Evolutionary conservation across 2,888 invertebrate species (phyloP).

Genomic region (Tenodera sinensis): DNA sequence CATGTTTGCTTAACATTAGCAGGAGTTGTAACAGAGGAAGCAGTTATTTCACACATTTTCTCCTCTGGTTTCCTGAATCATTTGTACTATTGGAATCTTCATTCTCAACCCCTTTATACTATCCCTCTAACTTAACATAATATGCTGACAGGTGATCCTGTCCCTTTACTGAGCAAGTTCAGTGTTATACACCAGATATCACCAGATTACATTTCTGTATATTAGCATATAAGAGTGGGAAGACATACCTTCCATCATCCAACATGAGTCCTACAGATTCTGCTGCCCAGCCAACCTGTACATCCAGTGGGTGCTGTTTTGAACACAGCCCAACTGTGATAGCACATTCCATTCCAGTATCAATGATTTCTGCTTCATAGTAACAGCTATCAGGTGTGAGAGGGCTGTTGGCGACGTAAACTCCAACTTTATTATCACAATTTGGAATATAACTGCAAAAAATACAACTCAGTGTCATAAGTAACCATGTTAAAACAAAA

Average conservation of each 20-base stretch:
- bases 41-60: no score
- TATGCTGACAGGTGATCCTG: no score
- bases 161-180: no score
- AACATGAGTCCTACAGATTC: constrained; percentile 46
- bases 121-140: no score
- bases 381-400: constrained; percentile 49
- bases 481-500: neutral
- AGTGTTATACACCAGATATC: no score
- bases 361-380: constrained; percentile 51
- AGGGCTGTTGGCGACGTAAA: constrained; percentile 34
- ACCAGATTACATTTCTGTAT: neutral
- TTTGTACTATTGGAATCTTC: no score
- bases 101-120: no score
- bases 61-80: no score
- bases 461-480: neutral
- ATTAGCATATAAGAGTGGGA: neutral
- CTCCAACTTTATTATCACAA: constrained; percentile 22
- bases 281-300: constrained; percentile 44
- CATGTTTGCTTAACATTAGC: no score
- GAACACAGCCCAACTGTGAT: constrained; percentile 49
- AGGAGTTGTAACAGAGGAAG: no score
- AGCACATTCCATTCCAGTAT: constrained; percentile 50
- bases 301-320: constrained; percentile 43
- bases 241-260: constrained; percentile 46
- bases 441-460: constrained; percentile 23